Evolutionary conservation across 2,888 invertebrate genomes (phyloP), one percentile per base, ranked within the genome.

Genomic region (Sesamia inferens): DNA sequence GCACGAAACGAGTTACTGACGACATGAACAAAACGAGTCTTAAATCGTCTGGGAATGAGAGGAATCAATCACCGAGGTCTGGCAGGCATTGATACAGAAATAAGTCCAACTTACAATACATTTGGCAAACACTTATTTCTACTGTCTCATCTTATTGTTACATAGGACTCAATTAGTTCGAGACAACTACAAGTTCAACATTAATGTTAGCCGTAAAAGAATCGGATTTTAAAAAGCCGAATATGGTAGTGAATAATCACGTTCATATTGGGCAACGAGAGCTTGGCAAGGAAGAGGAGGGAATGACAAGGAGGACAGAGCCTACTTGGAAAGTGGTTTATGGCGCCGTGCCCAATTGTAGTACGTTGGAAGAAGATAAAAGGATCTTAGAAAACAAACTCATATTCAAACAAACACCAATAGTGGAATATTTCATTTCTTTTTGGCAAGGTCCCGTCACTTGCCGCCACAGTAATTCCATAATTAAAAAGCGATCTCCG

Each of bases 391-490:
- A 51, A 64, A 69, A 67, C 42, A 42, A 44, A 54, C 4, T 31
- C 31, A 66, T 71, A 57, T 58, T 31, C 48, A 61, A 58, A 80
- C 47, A 48, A 71, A 74, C 74, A 71, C 69, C 81, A 81, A 78
- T 75, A 73, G 67, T 71, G 68, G 62, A 67, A 73, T 57, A 61
- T 80, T 78, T 76, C 61, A 48, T 75, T 66, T 58, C 2, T 66
- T 75, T 74, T 77, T 82, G 85, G 84, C 84, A 82, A 71, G 51
- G 57, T 70, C 67, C 76, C 75, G 61, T 73, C 62, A 42, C 39
- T 54, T 65, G 62, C 58, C 65, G 68, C 74, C 71, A 80, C 68
- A 67, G 61, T 68, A 58, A 73, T 74, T 74, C 57, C 44, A 79
- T 72, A 68, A 77, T 76, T 76, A 81, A 79, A 77, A 83, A 65